phyloP scores from a whole-genome alignment of 2,888 invertebrate genomes.

The Ernsta delagoae region DNA sequence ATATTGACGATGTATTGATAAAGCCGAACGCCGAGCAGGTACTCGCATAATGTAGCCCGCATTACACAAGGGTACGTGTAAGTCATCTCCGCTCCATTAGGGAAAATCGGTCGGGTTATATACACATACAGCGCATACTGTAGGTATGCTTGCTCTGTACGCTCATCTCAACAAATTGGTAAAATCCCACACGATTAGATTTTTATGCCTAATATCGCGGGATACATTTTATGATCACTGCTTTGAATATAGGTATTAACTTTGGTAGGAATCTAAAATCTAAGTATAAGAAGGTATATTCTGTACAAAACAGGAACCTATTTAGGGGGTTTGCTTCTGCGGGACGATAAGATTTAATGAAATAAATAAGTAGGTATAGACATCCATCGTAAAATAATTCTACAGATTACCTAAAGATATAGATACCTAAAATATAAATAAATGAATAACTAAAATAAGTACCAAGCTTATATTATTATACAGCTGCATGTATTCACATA shows the following conservation, averaged over 20 bases:
- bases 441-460: too few species aligned
- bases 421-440: too few species aligned
- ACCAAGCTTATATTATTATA: too few species aligned
- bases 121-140: too few species aligned
- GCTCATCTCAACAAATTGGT: slow-evolving; percentile 25
- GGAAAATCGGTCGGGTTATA: slow-evolving; percentile 30
- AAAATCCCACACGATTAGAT: slow-evolving; percentile 33
- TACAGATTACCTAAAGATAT: too few species aligned
- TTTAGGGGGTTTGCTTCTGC: too few species aligned
- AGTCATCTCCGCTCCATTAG: slow-evolving; percentile 44
- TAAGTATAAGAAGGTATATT: too few species aligned
- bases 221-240: slow-evolving; percentile 20
- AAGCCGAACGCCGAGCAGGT: slow-evolving; percentile 20
- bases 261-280: not conserved
- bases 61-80: slow-evolving; percentile 39
- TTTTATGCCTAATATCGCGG: slow-evolving; percentile 22
- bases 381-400: too few species aligned
- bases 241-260: not conserved
- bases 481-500: too few species aligned
- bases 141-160: slow-evolving; percentile 6
- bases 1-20: slow-evolving; percentile 30
- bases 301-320: too few species aligned
- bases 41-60: slow-evolving; percentile 27
- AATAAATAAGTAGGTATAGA: too few species aligned
- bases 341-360: too few species aligned